Base-by-base conservation (phyloP, 2,888 invertebrate species). In the Allygus modestus region DNA sequence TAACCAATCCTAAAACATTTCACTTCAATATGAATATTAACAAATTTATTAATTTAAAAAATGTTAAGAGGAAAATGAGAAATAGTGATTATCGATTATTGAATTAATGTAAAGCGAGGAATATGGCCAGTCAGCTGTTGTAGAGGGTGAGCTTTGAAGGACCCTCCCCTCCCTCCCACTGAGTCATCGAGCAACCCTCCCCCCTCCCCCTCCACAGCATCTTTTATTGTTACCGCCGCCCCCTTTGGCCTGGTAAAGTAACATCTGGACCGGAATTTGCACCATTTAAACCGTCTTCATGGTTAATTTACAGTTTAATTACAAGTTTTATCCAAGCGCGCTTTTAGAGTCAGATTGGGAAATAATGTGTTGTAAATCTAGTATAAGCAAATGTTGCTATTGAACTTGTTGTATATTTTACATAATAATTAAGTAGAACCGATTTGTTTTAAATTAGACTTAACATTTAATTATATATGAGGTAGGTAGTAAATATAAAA, bases 61-160 rank as follows among this genome's bases (percentile, higher is more conserved):
- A 37, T 37, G 5, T 37, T 37, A 37, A 37, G 37, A 7, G 37
- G 37, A 37, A 37, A 46, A 46, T 46, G 17, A 17, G 46, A 46
- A 46, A 46, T 2, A 65, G 2, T 28, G 28, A 65, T 65, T 28
- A 65, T 65, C 65, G 65, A 65, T 65, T 65, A 65, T 65, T 31
- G 65, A 65, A 65, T 31, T 65, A 65, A 65, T 65, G 28, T 26
- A 65, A 65, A 31, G 65, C 28, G 26, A 26, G 31, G 26, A 65
- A 65, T 65, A 65, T 65, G 65, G 65, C 65, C 31, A 65, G 65
- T 65, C 65, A 65, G 65, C 65, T 65, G 65, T 65, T 17, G 65
- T 26, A 15, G 65, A 31, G 65, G 65, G 65, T 15, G 28, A 65
- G 65, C 11, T 65, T 65, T 65, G 65, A 65, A 65, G 65, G 28